Conservation (phyloP, 2,113 vertebrate genomes). For the Theristicus caerulescens region DNA sequence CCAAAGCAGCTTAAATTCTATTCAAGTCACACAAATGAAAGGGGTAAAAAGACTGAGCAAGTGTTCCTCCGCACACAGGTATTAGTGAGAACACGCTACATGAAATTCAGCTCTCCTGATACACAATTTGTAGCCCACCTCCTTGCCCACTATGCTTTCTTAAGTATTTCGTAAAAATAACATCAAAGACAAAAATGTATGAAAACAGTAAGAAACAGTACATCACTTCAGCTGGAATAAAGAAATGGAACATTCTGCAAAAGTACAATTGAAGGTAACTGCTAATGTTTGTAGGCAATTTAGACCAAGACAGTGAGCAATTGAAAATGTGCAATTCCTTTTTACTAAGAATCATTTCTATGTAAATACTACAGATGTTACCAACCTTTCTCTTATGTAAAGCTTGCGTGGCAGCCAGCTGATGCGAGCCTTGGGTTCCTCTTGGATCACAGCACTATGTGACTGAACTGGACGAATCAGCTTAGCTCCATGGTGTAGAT, state of each 20-base stretch:
- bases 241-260: background rate
- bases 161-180: background rate
- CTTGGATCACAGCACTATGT: conserved; percentile 55
- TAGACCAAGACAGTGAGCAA: background rate
- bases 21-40: background rate
- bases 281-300: background rate
- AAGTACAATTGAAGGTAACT: background rate
- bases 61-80: background rate
- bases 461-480: conserved; percentile 66
- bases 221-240: background rate
- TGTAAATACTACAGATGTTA: background rate
- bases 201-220: background rate
- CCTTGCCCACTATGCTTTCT: background rate
- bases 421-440: conserved; percentile 66
- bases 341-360: background rate
- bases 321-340: background rate
- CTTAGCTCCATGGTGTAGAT: background rate
- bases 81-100: background rate
- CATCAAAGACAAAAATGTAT: background rate
- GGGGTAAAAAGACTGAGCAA: background rate
- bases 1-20: background rate
- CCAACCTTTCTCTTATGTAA: conserved; percentile 74
- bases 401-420: conserved; percentile 79
- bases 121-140: background rate
- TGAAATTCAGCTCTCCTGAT: background rate